Evolutionary conservation across 2,113 vertebrate species (phyloP).

Genomic region (Pluvialis apricaria): DNA sequence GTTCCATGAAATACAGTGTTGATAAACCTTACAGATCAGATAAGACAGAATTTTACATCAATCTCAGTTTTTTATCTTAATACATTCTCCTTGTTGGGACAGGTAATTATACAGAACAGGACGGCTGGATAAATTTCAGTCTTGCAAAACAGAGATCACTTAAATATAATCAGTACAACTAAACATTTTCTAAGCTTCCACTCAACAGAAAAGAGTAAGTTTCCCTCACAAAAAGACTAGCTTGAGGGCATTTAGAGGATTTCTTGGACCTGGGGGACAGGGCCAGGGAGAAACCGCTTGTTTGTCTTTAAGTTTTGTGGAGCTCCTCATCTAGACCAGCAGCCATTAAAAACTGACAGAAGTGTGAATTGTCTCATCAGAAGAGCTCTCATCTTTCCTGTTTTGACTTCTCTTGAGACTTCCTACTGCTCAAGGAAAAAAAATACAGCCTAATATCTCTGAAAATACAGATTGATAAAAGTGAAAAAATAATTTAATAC

Average conservation of each 20-base stretch:
- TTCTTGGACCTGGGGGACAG: not conserved
- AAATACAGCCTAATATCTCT: not conserved
- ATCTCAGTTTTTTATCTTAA: not conserved
- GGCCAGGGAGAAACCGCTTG: not conserved
- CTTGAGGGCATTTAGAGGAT: not conserved
- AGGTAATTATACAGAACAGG: not conserved
- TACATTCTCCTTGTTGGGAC: not conserved
- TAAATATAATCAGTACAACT: not conserved
- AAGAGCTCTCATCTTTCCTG: not conserved
- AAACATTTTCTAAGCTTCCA: not conserved
- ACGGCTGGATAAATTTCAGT: not conserved
- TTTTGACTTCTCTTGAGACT: not conserved
- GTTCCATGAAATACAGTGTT: not conserved
- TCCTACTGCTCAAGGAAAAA: not conserved
- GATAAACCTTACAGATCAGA: not conserved
- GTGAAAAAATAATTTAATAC: not conserved
- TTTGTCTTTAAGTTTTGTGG: not conserved
- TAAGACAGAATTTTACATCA: not conserved
- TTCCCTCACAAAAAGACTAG: not conserved
- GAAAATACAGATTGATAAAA: not conserved
- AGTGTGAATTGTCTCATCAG: not conserved
- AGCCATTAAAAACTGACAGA: not conserved
- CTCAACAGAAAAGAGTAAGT: not conserved
- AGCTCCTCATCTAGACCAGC: not conserved
- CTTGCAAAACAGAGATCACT: not conserved